These are phyloP conservation scores for Esox niger DNA, from an alignment of 2,113 vertebrate species.

Conservation along the genomic window DNA sequence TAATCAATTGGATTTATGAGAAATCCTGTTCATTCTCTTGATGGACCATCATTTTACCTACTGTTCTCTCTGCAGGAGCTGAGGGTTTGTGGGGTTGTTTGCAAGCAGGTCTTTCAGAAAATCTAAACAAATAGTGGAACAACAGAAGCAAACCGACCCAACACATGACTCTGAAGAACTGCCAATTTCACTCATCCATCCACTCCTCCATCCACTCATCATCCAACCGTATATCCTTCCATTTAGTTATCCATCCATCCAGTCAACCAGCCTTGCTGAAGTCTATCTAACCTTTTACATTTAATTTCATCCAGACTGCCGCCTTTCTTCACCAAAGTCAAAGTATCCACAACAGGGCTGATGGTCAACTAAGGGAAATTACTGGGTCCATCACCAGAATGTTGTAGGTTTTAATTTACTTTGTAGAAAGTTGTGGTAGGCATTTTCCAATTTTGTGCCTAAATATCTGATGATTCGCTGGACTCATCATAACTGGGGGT, in stretches of 20 bases:
- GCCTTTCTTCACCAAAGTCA: not conserved
- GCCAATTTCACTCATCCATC: not conserved
- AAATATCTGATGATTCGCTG: no score
- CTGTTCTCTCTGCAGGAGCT: constrained; percentile 78
- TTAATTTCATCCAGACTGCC: no score
- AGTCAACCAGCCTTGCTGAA: no score
- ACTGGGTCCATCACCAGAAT: no score
- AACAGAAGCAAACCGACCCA: constrained; percentile 7
- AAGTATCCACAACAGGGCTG: not conserved
- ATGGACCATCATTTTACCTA: not conserved
- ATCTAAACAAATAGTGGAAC: constrained; percentile 44
- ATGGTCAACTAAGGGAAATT: no score
- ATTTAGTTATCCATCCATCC: no score
- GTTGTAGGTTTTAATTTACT: no score
- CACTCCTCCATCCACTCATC: not conserved
- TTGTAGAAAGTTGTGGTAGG: no score
- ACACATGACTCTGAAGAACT: constrained; percentile 9
- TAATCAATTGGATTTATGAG: not conserved
- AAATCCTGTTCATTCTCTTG: not conserved
- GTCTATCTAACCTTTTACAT: no score
- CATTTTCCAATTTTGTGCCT: no score
- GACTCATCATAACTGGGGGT: no score
- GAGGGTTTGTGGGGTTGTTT: constrained; percentile 79
- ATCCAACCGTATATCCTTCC: not conserved
- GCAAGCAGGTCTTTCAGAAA: constrained; percentile 90